Evolutionary conservation across 2,888 invertebrate genomes (phyloP), one percentile per base, ranked within the genome.

Genomic region (Philereme vetulata): DNA sequence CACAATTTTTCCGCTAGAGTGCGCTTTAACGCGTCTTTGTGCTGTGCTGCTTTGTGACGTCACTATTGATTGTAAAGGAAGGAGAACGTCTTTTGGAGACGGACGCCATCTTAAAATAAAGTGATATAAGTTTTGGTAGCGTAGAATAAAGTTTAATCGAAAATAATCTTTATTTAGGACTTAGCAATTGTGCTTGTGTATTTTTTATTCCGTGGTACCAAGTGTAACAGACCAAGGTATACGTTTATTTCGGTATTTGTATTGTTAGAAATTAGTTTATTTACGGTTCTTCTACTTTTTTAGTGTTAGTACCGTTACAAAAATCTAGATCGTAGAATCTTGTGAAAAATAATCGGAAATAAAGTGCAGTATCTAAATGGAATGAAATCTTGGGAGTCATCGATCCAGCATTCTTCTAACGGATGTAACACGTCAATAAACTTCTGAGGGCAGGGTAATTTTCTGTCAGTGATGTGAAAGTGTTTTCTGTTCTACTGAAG

Each of bases 181-280:
- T 79, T 84, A 85, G 80, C 74, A 82, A 85, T 86, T 81, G 82
- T 81, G 83, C 82, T 87, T 84, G 85, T 77, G 76, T 82, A 83
- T 77, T 86, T 86, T 84, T 84, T 78, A 82, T 81, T 82, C 75
- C 70, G 75, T 82, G 75, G 90, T 93, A 94, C 93, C 94, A 94
- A 94, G 94, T 94, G 94, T 95, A 94, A 95, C 95, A 95, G 94
- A 95, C 96, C 95, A 95, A 95, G 95, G 96, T 96, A 94, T 86
- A 92, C 78, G 72, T 76, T 81, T 93, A 93, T 93, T 93, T 93
- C 81, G 72, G 72, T 80, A 77, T 84, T 86, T 80, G 79, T 82
- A 76, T 80, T 80, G 70, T 76, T 76, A 77, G 75, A 85, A 85
- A 81, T 84, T 84, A 78, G 86, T 90, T 89, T 91, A 88, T 91